Evolutionary conservation across 2,113 vertebrate species (phyloP), one percentile per base, ranked within the genome.

Genomic region (Prochilodus magdalenae): DNA sequence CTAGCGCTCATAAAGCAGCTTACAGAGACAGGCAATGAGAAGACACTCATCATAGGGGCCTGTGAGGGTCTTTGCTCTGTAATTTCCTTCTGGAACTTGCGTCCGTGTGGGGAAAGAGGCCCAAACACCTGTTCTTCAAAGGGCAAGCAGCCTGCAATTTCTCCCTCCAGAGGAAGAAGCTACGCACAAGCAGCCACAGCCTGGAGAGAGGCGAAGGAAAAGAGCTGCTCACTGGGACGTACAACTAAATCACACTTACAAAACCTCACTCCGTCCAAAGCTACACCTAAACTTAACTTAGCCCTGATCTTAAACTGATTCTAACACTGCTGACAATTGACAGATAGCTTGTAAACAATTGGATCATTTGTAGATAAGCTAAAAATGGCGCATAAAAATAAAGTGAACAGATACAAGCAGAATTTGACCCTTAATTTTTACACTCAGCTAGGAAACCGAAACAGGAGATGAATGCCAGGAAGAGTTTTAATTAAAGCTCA

Each of bases 41-140:
- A 67, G 26, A 79, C 8, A 18, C 20, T 62, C 59, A 82, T 74
- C 36, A 24, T 27, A 36, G 18, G 24, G 27, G 51, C 71, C 80
- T 74, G 79, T 63, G 62, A 80, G 53, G 73, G 62, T 73, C 82
- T 80, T 86, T 72, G 83, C 85, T 90, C 89, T 92, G 83, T 92
- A 90, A 93, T 92, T 92, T 93, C 88, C 84, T 80, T n/a, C 49
- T 30, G 26, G 65, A 83, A 72, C 76, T 83, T 57, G 72, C 29
- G 53, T 69, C 75, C 65, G 69, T 27, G 24, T 62, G 78, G 83
- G 69, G 67, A 79, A 80, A 81, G 62, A 83, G 44, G 79, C 85
- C 60, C 76, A 62, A 89, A 89, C 91, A 92, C 87, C 90, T 91
- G 91, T 89, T 91, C 86, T 88, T 87, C 73, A 87, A 87, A 89